These are phyloP conservation scores for Blastobasis adustella DNA, from an alignment of 2,888 invertebrate genomes.

Conservation along the genomic window DNA sequence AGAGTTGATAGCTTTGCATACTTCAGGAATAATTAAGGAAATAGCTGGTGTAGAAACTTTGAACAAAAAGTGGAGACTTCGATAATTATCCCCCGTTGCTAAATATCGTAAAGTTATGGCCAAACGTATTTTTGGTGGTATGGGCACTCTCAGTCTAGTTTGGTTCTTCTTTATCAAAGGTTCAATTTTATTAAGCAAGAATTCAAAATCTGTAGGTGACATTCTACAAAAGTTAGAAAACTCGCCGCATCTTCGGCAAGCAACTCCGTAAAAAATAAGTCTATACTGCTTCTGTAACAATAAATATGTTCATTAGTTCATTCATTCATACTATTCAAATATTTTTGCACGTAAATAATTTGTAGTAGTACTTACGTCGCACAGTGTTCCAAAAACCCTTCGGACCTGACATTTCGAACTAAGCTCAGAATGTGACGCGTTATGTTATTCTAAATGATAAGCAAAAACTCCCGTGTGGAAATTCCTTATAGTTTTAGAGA, in stretches of 20 bases:
- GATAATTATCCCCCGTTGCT: conserved; percentile 1
- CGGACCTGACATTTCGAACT: no score
- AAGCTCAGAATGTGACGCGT: no score
- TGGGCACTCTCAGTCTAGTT: conserved; percentile 1
- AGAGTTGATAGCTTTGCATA: background rate
- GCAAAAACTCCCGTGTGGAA: no score
- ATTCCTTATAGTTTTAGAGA: no score
- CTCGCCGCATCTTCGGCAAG: background rate
- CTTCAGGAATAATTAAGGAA: background rate
- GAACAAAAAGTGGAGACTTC: conserved; percentile 1
- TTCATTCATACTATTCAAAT: no score
- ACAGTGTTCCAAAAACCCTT: no score
- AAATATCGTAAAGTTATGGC: conserved; percentile 4
- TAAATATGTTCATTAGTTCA: no score
- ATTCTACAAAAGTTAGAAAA: background rate
- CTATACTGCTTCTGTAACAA: no score
- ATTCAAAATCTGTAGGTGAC: conserved; percentile 3
- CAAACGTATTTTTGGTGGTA: conserved; percentile 2
- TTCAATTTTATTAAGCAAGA: background rate
- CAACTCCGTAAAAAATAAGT: no score
- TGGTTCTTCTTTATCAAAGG: conserved; percentile 3
- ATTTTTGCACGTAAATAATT: no score
- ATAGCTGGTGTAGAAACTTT: conserved; percentile 1
- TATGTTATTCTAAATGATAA: no score
- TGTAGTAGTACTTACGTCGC: no score